Base-by-base conservation (phyloP, 2,888 invertebrate genomes). In the Zygogramma bicolorata region DNA sequence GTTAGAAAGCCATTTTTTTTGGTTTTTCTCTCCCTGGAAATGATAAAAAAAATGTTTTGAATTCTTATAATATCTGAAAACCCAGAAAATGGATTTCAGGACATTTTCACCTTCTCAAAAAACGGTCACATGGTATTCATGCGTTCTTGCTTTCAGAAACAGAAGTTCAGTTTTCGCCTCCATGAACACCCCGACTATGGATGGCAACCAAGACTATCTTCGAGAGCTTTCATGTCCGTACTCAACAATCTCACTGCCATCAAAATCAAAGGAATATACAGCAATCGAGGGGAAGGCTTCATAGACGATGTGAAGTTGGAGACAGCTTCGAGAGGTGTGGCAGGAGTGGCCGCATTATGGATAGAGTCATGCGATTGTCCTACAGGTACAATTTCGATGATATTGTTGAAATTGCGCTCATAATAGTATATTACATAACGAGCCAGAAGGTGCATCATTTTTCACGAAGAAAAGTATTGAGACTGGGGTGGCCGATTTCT, bases 291-390 rank as follows among this genome's bases (percentile, higher is more conserved):
- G 83, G 89, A 93, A 79, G 98, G 98, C 0, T 97, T 93, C 84
- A 87, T 99, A 77, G 97, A 97, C 85, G 94, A 97, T 82, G 94
- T 99, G 49, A 93, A 92, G 74, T 86, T 99, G 68, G 95, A 96
- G 81, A 95, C 97, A 0, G 99, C 98, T 0, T 92, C 94, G 71
- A 90, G 94, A 22, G 94, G 95, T 0, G 92, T 94, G 0, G 94
- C 94, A 31, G 92, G 94, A 0, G 72, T 91, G 4, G 90, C 94
- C 0, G 98, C 97, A 0, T 92, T 93, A 57, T 98, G 98, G 98
- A 94, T 99, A 25, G 99, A 99, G 86, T 93, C 94, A 83, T 99
- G 99, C 84, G 92, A 94, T 1, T 99, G 99, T 83, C 96, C 96
- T 0, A 89, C 90, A 81, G 94, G 92, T 85, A 79, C 65, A 34